Conservation (phyloP, 2,797 vertebrate species). For the Thaleichthys pacificus region DNA sequence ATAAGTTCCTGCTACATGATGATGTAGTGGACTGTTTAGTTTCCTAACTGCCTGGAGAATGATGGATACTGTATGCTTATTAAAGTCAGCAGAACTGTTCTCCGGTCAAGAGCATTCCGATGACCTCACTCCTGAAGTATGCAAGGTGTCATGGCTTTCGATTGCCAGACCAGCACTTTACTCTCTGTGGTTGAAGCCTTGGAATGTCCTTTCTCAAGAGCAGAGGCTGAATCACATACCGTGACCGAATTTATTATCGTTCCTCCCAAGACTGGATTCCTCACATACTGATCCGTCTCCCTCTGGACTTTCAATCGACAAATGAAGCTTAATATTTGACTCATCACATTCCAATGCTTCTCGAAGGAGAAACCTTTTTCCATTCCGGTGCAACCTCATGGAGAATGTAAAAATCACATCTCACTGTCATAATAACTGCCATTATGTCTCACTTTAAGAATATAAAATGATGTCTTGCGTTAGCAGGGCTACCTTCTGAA, state of each 20-base stretch:
- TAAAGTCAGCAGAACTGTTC: constrained; percentile 21
- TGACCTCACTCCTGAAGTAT: constrained; percentile 62
- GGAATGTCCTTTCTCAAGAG: constrained; percentile 57
- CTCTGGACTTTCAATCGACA: constrained; percentile 45
- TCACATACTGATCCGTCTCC: constrained; percentile 53
- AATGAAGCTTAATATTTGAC: constrained; percentile 47
- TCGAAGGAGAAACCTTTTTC: constrained; percentile 18
- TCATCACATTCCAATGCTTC: constrained; percentile 19
- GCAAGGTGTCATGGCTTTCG: constrained; percentile 40
- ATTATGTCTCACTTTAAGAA: no score
- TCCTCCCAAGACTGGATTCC: constrained; percentile 56
- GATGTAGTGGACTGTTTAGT: not conserved
- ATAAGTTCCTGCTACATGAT: not conserved
- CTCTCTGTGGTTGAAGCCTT: constrained; percentile 50
- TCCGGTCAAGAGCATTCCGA: constrained; percentile 11
- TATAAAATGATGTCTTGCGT: constrained; percentile 13
- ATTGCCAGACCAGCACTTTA: constrained; percentile 31
- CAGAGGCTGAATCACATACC: constrained; percentile 46
- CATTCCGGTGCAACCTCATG: no score
- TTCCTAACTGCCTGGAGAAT: not conserved
- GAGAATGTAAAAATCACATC: no score
- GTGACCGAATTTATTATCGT: constrained; percentile 61
- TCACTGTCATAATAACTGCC: no score
- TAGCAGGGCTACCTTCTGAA: constrained; percentile 15
- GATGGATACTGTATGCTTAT: not conserved